phyloP scores from a whole-genome alignment of 2,113 vertebrate genomes.

The Hippoglossus stenolepis region DNA sequence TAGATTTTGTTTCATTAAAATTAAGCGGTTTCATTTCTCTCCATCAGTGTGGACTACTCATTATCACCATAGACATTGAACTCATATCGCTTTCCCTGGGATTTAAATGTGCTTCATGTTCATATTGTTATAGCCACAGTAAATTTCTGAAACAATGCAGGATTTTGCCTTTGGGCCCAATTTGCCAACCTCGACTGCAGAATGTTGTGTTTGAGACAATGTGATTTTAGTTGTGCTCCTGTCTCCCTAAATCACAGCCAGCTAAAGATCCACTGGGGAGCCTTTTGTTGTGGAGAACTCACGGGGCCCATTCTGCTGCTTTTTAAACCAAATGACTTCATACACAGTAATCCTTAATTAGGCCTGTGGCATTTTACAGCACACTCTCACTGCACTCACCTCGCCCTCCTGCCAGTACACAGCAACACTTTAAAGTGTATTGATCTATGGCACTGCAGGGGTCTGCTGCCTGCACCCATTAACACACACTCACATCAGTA shows the following conservation, averaged over 20 bases:
- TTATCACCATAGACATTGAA: background rate
- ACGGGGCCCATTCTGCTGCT: conserved; percentile 45
- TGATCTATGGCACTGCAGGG: conserved; percentile 57
- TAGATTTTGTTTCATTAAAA: background rate
- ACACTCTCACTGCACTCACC: conserved; percentile 59
- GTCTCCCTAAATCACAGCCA: conserved; percentile 46
- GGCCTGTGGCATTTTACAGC: conserved; percentile 68
- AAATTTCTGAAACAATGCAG: background rate
- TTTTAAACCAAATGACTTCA: conserved; percentile 68
- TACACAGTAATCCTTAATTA: conserved; percentile 76
- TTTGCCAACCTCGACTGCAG: background rate
- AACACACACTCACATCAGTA: conserved; percentile 14
- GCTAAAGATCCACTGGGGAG: conserved; percentile 52
- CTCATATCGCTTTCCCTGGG: background rate
- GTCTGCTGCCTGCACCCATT: conserved; percentile 27
- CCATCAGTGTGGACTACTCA: background rate
- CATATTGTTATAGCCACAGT: conserved; percentile 4
- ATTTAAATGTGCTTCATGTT: conserved; percentile 10
- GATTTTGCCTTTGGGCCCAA: conserved; percentile 3
- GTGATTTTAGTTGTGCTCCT: conserved; percentile 19
- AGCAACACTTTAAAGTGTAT: conserved; percentile 64
- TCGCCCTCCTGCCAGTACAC: conserved; percentile 53
- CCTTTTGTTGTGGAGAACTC: conserved; percentile 49
- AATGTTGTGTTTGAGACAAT: background rate
- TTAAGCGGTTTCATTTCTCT: background rate